Evolutionary conservation across 1,140 invertebrate species (phyloP), one percentile per base, ranked within the genome.

Genomic region (Eriocheir sinensis): DNA sequence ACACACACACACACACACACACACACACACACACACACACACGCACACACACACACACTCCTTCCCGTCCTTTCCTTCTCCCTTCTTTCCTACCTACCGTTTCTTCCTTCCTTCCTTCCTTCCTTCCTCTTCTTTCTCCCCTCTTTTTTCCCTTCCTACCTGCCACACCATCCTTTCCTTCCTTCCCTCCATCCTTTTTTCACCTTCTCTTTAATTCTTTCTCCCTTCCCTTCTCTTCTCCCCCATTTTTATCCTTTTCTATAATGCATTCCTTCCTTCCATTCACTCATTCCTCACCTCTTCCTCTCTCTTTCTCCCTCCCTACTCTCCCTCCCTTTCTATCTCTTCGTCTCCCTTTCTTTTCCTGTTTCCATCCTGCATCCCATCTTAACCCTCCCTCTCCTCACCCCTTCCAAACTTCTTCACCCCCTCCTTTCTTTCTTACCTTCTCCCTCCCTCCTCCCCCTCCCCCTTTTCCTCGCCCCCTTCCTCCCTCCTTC

Each of bases 291-390:
- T 48, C 44, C 44, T 72, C 60, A 72, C 21, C 6, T 72, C 60
- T n/a, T 72, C 60, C 60, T n/a, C n/a, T 72, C 60, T n/a, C 12
- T 72, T n/a, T n/a, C 60, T n/a, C 60, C 60, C 60, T 72, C 60
- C 60, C 12, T 72, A n/a, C 60, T 8, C 60, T 72, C 21, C 21
- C 60, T 8, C 60, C 27, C 4, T n/a, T n/a, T n/a, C n/a, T n/a
- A n/a, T n/a, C n/a, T n/a, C n/a, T n/a, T n/a, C n/a, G n/a, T n/a
- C n/a, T 72, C 27, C 8, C 60, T 21, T 0, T n/a, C 12, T 1
- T n/a, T 72, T 8, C 27, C 8, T 72, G 6, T n/a, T n/a, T 72
- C 60, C 27, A 1, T 72, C n/a, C n/a, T n/a, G n/a, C n/a, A n/a
- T n/a, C n/a, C n/a, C n/a, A n/a, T n/a, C n/a, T n/a, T n/a, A n/a